A percentile compares a stretch with the other conserved stretches of the same genome.
phyloP scores from a whole-genome alignment of 2,888 invertebrate genomes.

The Drosophila greeni region DNA sequence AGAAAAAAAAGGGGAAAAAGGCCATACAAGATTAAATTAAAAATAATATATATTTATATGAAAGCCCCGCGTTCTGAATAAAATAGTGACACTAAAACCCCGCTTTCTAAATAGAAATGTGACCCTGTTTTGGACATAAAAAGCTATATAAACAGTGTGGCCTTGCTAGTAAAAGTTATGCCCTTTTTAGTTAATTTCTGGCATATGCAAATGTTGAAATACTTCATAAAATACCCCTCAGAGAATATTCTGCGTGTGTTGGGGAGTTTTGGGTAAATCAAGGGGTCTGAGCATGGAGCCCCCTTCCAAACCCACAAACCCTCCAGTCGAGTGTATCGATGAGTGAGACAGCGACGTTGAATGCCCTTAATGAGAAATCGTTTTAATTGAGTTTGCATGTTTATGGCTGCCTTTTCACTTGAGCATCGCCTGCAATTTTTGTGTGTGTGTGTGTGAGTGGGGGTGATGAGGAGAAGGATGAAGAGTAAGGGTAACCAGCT shows the following conservation, averaged over 20 bases:
- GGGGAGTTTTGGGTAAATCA: neutral
- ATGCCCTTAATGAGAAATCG: slow-evolving; percentile 70
- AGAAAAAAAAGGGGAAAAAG: no score
- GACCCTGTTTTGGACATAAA: neutral
- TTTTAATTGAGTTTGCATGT: slow-evolving; percentile 76
- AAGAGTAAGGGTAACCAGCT: no score
- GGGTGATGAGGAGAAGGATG: neutral
- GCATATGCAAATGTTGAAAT: neutral
- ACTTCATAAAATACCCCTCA: neutral
- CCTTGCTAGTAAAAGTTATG: neutral
- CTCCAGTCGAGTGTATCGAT: slow-evolving; percentile 50
- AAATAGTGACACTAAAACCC: no score
- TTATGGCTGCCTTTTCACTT: slow-evolving; percentile 71
- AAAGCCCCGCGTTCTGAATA: no score
- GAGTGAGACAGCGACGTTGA: slow-evolving; percentile 57
- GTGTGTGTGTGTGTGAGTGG: slow-evolving; percentile 12
- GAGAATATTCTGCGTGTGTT: neutral
- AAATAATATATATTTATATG: no score
- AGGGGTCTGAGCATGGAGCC: neutral
- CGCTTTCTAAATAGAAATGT: no score
- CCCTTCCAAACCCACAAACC: neutral
- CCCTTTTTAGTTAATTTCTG: neutral
- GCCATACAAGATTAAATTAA: no score
- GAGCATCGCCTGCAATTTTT: slow-evolving; percentile 47
- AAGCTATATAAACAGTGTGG: neutral